Conservation (phyloP, 2,797 vertebrate genomes). For the Mormyrops attenuatus region DNA sequence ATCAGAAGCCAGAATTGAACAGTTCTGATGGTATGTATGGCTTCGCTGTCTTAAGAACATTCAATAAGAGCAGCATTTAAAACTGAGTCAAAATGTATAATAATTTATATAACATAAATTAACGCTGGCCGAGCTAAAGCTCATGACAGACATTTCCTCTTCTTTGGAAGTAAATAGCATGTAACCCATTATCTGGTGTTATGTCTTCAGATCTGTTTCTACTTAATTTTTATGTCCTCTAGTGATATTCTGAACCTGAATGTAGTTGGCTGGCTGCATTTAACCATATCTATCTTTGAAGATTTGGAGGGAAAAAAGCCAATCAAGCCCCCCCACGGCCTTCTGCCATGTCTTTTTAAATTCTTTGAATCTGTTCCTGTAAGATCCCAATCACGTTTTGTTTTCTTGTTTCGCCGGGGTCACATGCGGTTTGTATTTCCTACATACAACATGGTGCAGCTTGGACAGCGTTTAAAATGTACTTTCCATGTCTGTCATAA, state of each 20-base stretch:
- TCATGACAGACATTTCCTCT: constrained; percentile 48
- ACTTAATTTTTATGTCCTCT: constrained; percentile 51
- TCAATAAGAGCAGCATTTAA: not conserved
- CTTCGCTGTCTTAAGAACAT: not conserved
- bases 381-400: constrained; percentile 62
- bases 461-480: not conserved
- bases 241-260: constrained; percentile 47
- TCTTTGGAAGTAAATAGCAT: constrained; percentile 45
- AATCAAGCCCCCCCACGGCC: constrained; percentile 51
- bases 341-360: constrained; percentile 39
- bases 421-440: constrained; percentile 60
- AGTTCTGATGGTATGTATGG: not conserved
- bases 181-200: constrained; percentile 58
- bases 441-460: constrained; percentile 45
- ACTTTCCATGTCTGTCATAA: not conserved
- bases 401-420: constrained; percentile 38
- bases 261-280: constrained; percentile 31
- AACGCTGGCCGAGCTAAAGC: constrained; percentile 47
- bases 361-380: constrained; percentile 48
- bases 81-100: not conserved
- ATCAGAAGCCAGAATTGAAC: not conserved
- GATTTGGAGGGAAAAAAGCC: constrained; percentile 34
- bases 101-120: not conserved
- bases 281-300: constrained; percentile 60
- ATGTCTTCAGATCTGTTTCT: constrained; percentile 58